A percentile compares a stretch with the other conserved stretches of the same genome.
Conservation (phyloP, 2,797 vertebrate genomes). For the Rachycentron canadum region DNA sequence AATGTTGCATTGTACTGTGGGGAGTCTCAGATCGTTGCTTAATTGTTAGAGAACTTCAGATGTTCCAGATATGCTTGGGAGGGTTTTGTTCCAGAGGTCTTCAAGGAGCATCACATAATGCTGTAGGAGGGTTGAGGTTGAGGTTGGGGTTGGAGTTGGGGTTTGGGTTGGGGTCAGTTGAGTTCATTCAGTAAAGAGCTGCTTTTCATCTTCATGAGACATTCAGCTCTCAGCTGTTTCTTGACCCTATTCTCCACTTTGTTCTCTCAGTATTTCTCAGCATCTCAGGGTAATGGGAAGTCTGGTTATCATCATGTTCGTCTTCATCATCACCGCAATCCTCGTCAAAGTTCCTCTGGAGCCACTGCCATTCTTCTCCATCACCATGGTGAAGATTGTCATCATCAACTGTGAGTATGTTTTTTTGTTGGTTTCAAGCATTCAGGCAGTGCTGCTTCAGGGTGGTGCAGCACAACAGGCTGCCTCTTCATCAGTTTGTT, state of each 20-base stretch:
- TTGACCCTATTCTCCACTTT: background rate
- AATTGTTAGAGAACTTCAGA: background rate
- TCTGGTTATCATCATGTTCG: constrained; percentile 83
- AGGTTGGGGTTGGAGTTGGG: no score
- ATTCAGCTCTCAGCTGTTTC: background rate
- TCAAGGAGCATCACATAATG: no score
- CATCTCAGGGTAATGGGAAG: constrained; percentile 87
- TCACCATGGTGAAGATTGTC: constrained; percentile 89
- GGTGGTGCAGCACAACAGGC: no score
- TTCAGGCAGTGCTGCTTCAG: background rate
- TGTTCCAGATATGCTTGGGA: background rate
- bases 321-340: constrained; percentile 85
- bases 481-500: background rate
- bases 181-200: background rate
- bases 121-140: no score
- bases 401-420: constrained; percentile 89
- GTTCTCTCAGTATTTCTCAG: constrained; percentile 82
- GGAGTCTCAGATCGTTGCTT: no score
- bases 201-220: background rate
- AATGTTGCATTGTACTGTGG: no score
- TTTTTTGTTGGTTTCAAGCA: constrained; percentile 66
- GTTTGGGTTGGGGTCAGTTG: no score
- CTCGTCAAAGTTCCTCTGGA: constrained; percentile 85
- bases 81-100: background rate
- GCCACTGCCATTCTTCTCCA: constrained; percentile 82